phyloP scores from a whole-genome alignment of 2,113 vertebrate species.

The Pandion haliaetus region DNA sequence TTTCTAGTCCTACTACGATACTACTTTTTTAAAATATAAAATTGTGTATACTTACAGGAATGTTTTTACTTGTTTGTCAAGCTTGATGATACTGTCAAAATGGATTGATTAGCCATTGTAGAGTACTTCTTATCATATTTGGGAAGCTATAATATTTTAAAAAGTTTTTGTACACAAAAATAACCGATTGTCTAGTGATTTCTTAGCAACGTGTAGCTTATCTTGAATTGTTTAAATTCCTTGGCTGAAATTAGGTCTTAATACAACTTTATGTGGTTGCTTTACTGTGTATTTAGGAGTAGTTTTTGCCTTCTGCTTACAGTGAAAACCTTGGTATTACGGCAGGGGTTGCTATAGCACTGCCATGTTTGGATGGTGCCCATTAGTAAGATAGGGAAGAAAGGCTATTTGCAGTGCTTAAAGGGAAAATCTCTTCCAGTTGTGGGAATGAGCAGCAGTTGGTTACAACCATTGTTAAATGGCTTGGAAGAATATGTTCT shows the following conservation, averaged over 20 bases:
- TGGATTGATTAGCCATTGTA: not conserved
- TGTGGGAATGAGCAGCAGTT: not conserved
- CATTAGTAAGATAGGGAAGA: not conserved
- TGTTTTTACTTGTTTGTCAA: not conserved
- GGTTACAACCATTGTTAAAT: not conserved
- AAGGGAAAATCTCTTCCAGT: not conserved
- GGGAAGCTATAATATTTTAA: not conserved
- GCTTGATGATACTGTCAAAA: not conserved
- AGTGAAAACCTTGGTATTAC: not conserved
- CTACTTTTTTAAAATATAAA: not conserved
- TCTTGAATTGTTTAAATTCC: not conserved
- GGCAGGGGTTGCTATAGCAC: not conserved
- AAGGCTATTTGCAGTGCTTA: not conserved
- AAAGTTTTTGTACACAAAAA: not conserved
- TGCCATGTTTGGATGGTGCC: not conserved
- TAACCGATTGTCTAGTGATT: not conserved
- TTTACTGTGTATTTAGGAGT: not conserved
- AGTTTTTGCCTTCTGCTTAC: not conserved
- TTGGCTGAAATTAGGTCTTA: not conserved
- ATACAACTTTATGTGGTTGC: not conserved
- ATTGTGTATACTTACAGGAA: not conserved
- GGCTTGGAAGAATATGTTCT: not conserved
- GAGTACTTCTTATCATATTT: not conserved
- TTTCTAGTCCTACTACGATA: not conserved
- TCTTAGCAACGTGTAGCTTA: not conserved